Percentiles rank a stretch among this genome's conserved stretches.
Conservation (phyloP, 2,113 vertebrate species). For the Oriolus oriolus region DNA sequence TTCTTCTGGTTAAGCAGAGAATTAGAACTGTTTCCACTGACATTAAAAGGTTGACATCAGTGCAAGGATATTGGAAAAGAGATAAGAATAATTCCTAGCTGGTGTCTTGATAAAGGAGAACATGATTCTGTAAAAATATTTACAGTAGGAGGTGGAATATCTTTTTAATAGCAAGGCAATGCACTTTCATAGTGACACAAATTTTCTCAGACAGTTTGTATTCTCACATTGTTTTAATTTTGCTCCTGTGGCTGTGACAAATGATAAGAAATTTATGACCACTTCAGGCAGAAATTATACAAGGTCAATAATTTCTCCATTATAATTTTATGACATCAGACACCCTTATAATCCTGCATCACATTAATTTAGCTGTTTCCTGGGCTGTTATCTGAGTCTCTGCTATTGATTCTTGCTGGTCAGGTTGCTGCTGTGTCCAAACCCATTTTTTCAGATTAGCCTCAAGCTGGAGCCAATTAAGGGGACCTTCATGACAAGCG, state of each 20-base stretch:
- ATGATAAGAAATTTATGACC: neutral
- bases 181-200: neutral
- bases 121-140: neutral
- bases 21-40: neutral
- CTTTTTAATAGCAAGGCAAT: neutral
- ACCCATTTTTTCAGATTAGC: neutral
- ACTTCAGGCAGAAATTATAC: neutral
- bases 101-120: neutral
- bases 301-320: neutral
- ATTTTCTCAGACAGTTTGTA: neutral
- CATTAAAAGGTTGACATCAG: neutral
- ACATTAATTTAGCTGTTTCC: neutral
- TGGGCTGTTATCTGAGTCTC: neutral
- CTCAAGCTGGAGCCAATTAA: neutral
- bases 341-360: neutral
- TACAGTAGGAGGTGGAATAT: neutral
- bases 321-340: neutral
- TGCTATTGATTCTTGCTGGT: neutral
- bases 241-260: neutral
- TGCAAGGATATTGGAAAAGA: neutral
- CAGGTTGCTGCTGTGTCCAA: neutral
- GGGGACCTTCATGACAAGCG: neutral
- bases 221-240: neutral
- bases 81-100: neutral
- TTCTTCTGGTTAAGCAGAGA: neutral